phyloP scores from a whole-genome alignment of 2,888 invertebrate species.

The Nomada lathburiana region DNA sequence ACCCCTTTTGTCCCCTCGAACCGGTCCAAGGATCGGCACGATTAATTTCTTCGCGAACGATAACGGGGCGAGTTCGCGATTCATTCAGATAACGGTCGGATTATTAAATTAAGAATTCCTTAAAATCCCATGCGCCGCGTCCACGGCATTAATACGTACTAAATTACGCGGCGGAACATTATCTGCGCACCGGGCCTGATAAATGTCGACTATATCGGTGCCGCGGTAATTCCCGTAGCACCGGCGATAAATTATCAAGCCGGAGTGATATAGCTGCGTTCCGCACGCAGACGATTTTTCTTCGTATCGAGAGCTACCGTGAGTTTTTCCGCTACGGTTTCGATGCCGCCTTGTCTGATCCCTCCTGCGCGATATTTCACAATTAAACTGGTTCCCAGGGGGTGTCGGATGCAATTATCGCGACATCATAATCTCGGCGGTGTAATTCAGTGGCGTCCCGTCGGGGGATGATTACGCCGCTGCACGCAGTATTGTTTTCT shows the following conservation, averaged over 20 bases:
- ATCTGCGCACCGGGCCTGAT: slow-evolving; percentile 62
- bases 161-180: slow-evolving; percentile 69
- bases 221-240: slow-evolving; percentile 67
- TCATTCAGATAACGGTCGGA: slow-evolving; percentile 43
- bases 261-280: slow-evolving; percentile 64
- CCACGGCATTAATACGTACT: slow-evolving; percentile 67
- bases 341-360: not conserved
- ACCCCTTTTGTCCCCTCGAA: not conserved
- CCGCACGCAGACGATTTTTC: slow-evolving; percentile 66
- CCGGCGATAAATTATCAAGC: slow-evolving; percentile 64
- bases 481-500: not conserved
- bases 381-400: slow-evolving; percentile 53
- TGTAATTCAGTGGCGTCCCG: slow-evolving; percentile 25
- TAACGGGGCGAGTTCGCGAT: slow-evolving; percentile 41
- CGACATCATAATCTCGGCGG: slow-evolving; percentile 35
- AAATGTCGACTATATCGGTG: slow-evolving; percentile 67
- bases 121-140: slow-evolving; percentile 47
- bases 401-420: slow-evolving; percentile 37
- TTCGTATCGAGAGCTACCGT: slow-evolving; percentile 19
- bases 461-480: not conserved
- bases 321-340: slow-evolving; percentile 27
- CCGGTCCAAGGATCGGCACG: slow-evolving; percentile 24
- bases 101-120: slow-evolving; percentile 71
- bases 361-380: slow-evolving; percentile 39
- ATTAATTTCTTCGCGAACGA: slow-evolving; percentile 53